Evolutionary conservation across 1,140 invertebrate genomes (phyloP).

Genomic region (Ips nitidus): DNA sequence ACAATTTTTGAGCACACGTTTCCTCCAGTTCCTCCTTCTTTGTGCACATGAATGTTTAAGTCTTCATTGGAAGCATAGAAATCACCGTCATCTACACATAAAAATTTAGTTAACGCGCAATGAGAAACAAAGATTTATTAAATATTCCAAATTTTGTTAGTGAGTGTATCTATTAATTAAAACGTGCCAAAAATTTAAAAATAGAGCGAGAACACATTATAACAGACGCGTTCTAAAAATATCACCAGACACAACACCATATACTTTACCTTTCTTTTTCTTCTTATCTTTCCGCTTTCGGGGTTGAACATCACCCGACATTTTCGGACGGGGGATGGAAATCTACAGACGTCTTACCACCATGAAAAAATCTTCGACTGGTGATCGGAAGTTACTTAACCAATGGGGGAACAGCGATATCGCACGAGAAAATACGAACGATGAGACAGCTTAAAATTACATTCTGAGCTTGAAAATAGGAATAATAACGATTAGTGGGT

Average conservation of each 20-base stretch:
- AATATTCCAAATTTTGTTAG: no score
- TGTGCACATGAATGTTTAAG: constrained; percentile 72
- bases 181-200: constrained; percentile 29
- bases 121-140: no score
- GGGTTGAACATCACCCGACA: constrained; percentile 73
- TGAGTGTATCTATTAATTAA: neutral
- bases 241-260: constrained; percentile 25
- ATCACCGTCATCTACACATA: constrained; percentile 41
- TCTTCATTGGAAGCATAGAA: constrained; percentile 56
- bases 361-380: constrained; percentile 38
- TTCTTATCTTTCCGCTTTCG: constrained; percentile 72
- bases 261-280: constrained; percentile 65
- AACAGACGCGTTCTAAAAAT: constrained; percentile 36
- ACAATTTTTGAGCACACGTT: constrained; percentile 80
- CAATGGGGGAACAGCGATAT: constrained; percentile 2
- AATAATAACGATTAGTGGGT: neutral
- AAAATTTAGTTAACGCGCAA: no score
- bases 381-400: constrained; percentile 20
- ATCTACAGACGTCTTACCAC: constrained; percentile 33
- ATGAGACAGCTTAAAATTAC: constrained; percentile 12
- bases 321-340: constrained; percentile 50
- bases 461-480: constrained; percentile 23
- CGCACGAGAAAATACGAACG: constrained; percentile 7
- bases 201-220: constrained; percentile 12
- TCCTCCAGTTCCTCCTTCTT: constrained; percentile 72